Conservation (phyloP, 2,797 vertebrate species). For the Borostomias antarcticus region DNA sequence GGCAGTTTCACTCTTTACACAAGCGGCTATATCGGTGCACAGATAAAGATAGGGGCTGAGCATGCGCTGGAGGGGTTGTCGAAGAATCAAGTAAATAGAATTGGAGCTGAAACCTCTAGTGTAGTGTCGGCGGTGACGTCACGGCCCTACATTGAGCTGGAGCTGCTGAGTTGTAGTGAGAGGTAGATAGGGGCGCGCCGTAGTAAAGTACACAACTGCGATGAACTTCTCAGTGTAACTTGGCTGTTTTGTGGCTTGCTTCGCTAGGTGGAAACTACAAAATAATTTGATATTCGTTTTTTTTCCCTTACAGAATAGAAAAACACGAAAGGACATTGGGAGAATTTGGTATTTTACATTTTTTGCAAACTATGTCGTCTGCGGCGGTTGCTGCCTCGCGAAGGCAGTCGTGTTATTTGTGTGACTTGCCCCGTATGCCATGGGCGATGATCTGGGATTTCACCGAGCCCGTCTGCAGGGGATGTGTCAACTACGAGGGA, state of each 20-base stretch:
- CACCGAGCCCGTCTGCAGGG: constrained; percentile 87
- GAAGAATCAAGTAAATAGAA: constrained; percentile 87
- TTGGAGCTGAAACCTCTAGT: constrained; percentile 71
- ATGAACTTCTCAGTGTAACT: constrained; percentile 61
- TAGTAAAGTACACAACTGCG: constrained; percentile 55
- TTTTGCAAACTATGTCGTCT: constrained; percentile 79
- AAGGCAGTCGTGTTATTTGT: constrained; percentile 89
- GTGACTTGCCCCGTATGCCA: constrained; percentile 93
- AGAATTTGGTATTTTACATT: constrained; percentile 40
- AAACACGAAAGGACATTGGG: constrained; percentile 56
- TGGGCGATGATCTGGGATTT: constrained; percentile 95
- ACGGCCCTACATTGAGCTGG: constrained; percentile 67
- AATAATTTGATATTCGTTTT: not conserved
- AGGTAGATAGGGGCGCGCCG: constrained; percentile 66
- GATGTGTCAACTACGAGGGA: constrained; percentile 93
- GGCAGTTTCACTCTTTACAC: constrained; percentile 6
- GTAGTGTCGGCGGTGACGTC: constrained; percentile 70
- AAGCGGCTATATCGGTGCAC: constrained; percentile 46
- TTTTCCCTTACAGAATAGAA: constrained; percentile 13
- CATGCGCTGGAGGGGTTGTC: constrained; percentile 69
- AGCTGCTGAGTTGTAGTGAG: constrained; percentile 63
- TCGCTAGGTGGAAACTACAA: constrained; percentile 43
- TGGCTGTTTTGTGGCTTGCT: constrained; percentile 44
- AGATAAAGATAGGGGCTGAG: constrained; percentile 41
- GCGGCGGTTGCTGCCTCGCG: constrained; percentile 87